Conservation (phyloP, 2,888 invertebrate genomes). For the Tridacna gigas region DNA sequence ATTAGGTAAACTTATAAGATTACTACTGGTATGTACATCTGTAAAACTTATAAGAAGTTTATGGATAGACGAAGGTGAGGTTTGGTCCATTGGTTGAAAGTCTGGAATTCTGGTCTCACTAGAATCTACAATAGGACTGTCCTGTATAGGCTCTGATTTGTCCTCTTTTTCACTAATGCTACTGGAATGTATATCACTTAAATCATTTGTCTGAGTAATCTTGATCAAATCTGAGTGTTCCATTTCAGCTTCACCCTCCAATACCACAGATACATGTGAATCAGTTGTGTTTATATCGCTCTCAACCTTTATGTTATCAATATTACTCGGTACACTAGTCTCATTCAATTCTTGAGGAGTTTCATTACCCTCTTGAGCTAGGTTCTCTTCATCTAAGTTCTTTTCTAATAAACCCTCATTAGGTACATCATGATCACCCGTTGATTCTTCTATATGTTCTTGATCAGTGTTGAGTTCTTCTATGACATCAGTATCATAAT, state of each 20-base stretch:
- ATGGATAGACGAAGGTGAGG: not conserved
- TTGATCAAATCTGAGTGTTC: slow-evolving; percentile 20
- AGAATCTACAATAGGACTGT: not conserved
- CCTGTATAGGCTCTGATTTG: slow-evolving; percentile 26
- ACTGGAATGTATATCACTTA: not conserved
- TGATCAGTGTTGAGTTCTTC: slow-evolving; percentile 16
- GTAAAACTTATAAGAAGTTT: slow-evolving; percentile 8
- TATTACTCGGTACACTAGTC: not conserved
- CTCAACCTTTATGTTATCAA: not conserved
- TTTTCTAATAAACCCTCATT: slow-evolving; percentile 35
- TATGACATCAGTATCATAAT: slow-evolving; percentile 20
- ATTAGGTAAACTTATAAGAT: not conserved
- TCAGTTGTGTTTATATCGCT: not conserved
- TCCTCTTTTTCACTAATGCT: not conserved
- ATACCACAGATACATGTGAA: not conserved
- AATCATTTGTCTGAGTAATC: not conserved
- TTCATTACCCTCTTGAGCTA: slow-evolving; percentile 1
- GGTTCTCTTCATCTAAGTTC: not conserved
- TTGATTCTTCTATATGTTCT: slow-evolving; percentile 21
- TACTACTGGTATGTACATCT: not conserved
- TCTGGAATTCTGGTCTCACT: slow-evolving; percentile 12
- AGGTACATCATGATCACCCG: slow-evolving; percentile 35
- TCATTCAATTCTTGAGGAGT: not conserved
- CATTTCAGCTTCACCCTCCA: slow-evolving; percentile 16
- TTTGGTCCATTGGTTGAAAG: slow-evolving; percentile 3